Conservation (phyloP, 2,113 vertebrate genomes). For the Cyanoramphus novaezelandiae region DNA sequence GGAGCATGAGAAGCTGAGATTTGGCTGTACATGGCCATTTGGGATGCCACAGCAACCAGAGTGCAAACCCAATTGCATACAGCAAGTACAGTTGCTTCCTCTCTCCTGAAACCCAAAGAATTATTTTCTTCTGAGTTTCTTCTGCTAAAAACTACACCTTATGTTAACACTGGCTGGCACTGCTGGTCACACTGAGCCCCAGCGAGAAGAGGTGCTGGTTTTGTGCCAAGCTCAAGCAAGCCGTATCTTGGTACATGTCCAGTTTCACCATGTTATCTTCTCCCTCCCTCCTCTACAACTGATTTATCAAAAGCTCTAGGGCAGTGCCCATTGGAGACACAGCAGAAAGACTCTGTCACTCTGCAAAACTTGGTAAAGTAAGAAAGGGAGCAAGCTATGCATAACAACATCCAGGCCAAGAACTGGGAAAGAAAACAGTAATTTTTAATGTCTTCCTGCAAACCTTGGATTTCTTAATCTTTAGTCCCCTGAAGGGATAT, state of each 20-base stretch:
- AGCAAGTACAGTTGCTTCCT: background rate
- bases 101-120: background rate
- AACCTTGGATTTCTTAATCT: background rate
- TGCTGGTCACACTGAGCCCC: background rate
- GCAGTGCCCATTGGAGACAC: background rate
- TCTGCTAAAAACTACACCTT: background rate
- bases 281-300: background rate
- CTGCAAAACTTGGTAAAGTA: background rate
- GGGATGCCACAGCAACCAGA: background rate
- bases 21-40: background rate
- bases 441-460: background rate
- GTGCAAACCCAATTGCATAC: background rate
- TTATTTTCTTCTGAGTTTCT: background rate
- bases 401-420: background rate
- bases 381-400: background rate
- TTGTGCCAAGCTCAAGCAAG: background rate
- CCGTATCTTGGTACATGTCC: background rate
- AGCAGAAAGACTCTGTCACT: background rate
- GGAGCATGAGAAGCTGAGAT: background rate
- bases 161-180: background rate
- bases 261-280: background rate
- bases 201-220: background rate
- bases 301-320: background rate
- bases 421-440: background rate
- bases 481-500: background rate